Evolutionary conservation across 2,113 vertebrate species (phyloP), one percentile per base, ranked within the genome.

Genomic region (Stegastes partitus): DNA sequence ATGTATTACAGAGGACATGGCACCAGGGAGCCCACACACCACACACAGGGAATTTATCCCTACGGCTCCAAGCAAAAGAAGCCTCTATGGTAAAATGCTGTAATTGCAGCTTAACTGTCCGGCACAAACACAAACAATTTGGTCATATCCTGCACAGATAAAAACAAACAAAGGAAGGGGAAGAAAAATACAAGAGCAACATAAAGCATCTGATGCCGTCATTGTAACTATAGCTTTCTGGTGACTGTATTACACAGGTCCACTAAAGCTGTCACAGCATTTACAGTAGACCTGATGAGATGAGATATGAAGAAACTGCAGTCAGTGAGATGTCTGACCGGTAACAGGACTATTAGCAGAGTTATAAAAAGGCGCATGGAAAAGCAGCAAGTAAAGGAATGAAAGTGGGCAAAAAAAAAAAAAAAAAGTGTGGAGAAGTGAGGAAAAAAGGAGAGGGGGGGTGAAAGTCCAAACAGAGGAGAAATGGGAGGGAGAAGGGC

Each of bases 401-500:
- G 44, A 71, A 64, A 83, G 50, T 25, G 61, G 28, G 25, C 9
- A 68, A 73, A 59, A 68, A 34, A 34, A 34, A 34, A 34, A 34
- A 34, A 34, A 39, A 34, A 42, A 42, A 39, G 44, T 49, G 79
- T 47, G 28, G 50, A 28, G 42, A 79, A 59, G 74, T 65, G 72
- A 68, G 44, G 62, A 47, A 23, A 63, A 61, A 64, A 67, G 26
- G 11, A 56, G 18, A 49, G 50, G 58, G 51, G 51, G 71, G 45
- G 65, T 18, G n/a, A 72, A 64, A 58, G 77, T 68, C 63, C 45
- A 75, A 82, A 82, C 39, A 23, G 74, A 47, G 64, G 67, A 82
- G 68, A 70, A 85, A 79, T 28, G 49, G 72, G 82, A 74, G 86
- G 90, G 81, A 86, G 85, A 82, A 85, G 79, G 92, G 74, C 80